These are phyloP conservation scores for Latrodectus geometricus DNA, from an alignment of 1,140 invertebrate genomes.

Conservation along the genomic window DNA sequence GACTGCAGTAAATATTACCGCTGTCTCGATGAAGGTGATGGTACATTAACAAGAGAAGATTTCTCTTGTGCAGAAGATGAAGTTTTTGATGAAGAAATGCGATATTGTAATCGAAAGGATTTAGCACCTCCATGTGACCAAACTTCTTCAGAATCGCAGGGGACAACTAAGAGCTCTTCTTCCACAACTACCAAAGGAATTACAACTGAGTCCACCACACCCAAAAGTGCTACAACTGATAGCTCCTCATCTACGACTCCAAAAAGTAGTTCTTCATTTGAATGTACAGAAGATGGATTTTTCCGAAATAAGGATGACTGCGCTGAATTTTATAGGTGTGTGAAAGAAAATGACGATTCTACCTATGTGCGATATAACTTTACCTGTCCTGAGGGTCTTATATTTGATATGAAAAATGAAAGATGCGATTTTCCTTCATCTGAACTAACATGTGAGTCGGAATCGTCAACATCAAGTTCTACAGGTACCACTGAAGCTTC, in stretches of 20 bases:
- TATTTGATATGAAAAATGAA: conserved; percentile 67
- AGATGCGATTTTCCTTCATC: conserved; percentile 42
- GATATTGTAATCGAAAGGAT: conserved; percentile 62
- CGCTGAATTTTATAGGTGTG: conserved; percentile 72
- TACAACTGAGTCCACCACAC: background rate
- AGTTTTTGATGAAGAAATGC: conserved; percentile 68
- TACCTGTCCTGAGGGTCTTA: conserved; percentile 58
- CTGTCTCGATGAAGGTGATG: conserved; percentile 53
- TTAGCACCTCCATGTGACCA: conserved; percentile 41
- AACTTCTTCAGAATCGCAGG: background rate
- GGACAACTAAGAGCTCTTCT: conserved; percentile 54
- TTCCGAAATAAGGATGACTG: conserved; percentile 76
- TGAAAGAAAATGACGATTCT: conserved; percentile 70
- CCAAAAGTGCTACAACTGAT: background rate
- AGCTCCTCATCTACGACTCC: conserved; percentile 1
- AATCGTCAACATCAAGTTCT: background rate
- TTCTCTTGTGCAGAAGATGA: conserved; percentile 74
- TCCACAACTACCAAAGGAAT: conserved; percentile 48
- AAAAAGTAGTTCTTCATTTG: background rate
- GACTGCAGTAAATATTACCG: conserved; percentile 62
- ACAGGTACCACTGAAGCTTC: conserved; percentile 8
- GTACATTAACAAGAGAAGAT: conserved; percentile 32
- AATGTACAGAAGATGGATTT: conserved; percentile 75
- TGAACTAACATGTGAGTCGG: conserved; percentile 25
- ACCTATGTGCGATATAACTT: conserved; percentile 46